Evolutionary conservation across 2,113 vertebrate species (phyloP), one percentile per base, ranked within the genome.

Genomic region (Calyptommatus sinebrachiatus): DNA sequence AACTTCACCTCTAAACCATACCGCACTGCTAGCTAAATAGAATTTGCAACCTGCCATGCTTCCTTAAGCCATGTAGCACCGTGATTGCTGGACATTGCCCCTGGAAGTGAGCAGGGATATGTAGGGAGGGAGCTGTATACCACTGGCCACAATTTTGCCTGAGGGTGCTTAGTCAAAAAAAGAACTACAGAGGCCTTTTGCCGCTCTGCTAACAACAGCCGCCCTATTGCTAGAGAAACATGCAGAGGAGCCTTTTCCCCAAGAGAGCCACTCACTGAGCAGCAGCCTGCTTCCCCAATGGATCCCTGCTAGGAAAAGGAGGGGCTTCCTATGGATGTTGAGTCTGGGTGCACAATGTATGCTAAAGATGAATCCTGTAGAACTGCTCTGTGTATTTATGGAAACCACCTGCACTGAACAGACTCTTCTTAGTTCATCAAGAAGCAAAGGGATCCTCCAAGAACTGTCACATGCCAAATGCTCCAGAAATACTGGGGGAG

Each of bases 381-480:
- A n/a, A 3, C 2, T 14, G 18, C 21, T 45, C 73, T 67, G 77
- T 79, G 66, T 22, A 70, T 48, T 75, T 76, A 53, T 68, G 79
- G 82, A 75, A 50, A 84, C n/a, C 74, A 65, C 10, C 79, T 2
- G 24, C 80, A 92, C 87, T 90, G 86, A 92, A 88, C 79, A 91
- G 91, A 87, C 91, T 93, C 90, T 90, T 67, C 69, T 41, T 80
- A 86, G 83, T 72, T 87, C 71, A 73, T 14, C 73, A 26, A 66
- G 66, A 76, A 35, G 62, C 69, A 77, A 78, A 88, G 76, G 71
- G 57, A 82, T 41, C 88, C 87, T 84, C 86, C 85, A 63, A 86
- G 73, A 92, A 90, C 61, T 48, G 78, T 0, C n/a, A 73, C 85
- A 85, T 80, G 86, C 88, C 89, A 81, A 91, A 87, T 73, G 78